Percentiles rank a stretch among this genome's conserved stretches.
Conservation (phyloP, 2,113 vertebrate genomes). For the Protobothrops flavoviridis region DNA sequence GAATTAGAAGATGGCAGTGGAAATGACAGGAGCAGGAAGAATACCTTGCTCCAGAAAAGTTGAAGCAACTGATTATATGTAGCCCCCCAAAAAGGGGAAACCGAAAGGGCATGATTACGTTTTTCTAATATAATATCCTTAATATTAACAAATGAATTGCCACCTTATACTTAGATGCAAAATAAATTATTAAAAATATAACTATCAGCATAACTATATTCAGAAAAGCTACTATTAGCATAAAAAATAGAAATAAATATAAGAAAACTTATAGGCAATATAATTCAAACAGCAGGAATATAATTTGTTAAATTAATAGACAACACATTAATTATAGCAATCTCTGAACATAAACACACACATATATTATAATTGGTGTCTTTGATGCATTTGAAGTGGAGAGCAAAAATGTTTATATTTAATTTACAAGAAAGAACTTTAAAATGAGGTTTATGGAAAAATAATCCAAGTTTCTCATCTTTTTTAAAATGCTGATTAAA, state of each 20-base stretch:
- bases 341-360: not conserved
- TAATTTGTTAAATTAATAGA: slow-evolving; percentile 20
- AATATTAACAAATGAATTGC: not conserved
- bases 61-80: not conserved
- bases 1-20: not conserved
- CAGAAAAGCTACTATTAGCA: not conserved
- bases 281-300: slow-evolving; percentile 21
- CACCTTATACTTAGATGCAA: slow-evolving; percentile 3
- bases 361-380: slow-evolving; percentile 21
- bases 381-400: slow-evolving; percentile 54
- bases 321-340: not conserved
- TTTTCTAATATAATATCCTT: not conserved
- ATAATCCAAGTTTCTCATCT: slow-evolving; percentile 65
- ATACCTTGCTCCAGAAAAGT: not conserved
- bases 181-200: not conserved
- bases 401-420: slow-evolving; percentile 63
- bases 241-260: slow-evolving; percentile 22
- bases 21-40: not conserved
- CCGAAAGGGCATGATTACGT: not conserved
- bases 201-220: not conserved
- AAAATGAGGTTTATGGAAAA: slow-evolving; percentile 66
- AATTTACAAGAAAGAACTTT: slow-evolving; percentile 60
- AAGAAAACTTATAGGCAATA: slow-evolving; percentile 19
- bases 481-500: slow-evolving; percentile 59
- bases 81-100: not conserved